Evolutionary conservation across 2,113 vertebrate species (phyloP).

Genomic region (Cygnus atratus): DNA sequence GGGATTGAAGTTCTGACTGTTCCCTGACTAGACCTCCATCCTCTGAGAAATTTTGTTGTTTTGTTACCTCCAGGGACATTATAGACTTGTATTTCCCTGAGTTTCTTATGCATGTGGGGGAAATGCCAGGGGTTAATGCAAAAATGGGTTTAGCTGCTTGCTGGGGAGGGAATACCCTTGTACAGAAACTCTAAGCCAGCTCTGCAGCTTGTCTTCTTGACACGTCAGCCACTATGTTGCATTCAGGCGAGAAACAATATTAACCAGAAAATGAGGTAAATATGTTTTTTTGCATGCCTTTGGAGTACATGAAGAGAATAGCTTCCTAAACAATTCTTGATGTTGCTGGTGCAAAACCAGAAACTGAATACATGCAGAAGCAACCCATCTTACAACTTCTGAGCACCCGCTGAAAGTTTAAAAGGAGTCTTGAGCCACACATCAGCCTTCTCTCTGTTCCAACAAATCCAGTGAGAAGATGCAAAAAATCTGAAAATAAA

Average conservation of each 20-base stretch:
- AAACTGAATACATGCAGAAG: not conserved
- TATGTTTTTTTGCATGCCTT: not conserved
- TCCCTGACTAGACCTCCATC: not conserved
- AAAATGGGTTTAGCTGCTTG: not conserved
- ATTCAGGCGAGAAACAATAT: not conserved
- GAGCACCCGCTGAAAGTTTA: accelerated
- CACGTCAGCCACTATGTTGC: accelerated
- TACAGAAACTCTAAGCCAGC: not conserved
- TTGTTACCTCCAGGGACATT: not conserved
- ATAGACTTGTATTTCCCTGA: not conserved
- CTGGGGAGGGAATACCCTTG: not conserved
- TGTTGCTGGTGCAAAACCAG: not conserved
- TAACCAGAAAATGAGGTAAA: constrained; percentile 7
- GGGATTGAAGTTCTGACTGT: not conserved
- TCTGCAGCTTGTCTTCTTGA: not conserved
- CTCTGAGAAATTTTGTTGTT: not conserved
- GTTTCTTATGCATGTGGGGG: not conserved
- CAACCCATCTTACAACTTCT: not conserved
- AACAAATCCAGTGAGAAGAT: not conserved
- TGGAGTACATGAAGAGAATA: not conserved
- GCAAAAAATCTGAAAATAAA: not conserved
- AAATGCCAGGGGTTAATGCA: not conserved
- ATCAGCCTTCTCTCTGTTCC: not conserved
- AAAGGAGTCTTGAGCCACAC: not conserved
- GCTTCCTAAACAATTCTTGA: not conserved